Evolutionary conservation across 2,888 invertebrate genomes (phyloP), one percentile per base, ranked within the genome.

Genomic region (Caenorhabditis auriculariae): DNA sequence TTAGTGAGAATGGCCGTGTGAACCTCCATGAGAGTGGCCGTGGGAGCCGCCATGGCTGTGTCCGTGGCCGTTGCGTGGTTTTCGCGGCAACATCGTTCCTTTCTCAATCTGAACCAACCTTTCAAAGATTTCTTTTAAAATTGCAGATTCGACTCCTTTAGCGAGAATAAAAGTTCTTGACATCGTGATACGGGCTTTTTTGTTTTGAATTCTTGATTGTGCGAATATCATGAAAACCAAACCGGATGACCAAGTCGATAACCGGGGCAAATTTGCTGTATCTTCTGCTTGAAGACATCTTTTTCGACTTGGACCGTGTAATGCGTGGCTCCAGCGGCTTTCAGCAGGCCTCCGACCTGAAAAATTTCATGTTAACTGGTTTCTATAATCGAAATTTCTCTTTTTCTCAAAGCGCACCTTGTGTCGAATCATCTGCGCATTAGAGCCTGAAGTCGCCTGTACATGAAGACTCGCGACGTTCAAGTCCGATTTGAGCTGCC

Each of bases 241-340:
- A 72, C 72, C 63, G 54, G 58, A 45, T 72, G 65, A 17, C 65
- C 63, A 15, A 60, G 21, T 35, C 63, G 52, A 39, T 69, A 72
- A 17, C 57, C 45, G 0, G 72, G 69, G 44, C 67, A 72, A 9
- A 72, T 29, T 27, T 67, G 63, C 27, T 63, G 81, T 63, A 85
- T 77, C 66, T 83, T 83, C 49, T 82, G 82, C 61, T 82, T 83
- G 69, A 82, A 85, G 0, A 79, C 69, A 42, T 84, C 82, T 69
- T 84, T 84, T 65, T 85, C 85, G 6, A 85, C 82, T 72, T 85
- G 85, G 2, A 85, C 82, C 17, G 83, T 82, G 32, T 84, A 64
- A 66, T 82, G 82, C 17, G 74, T 72, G 9, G 84, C 75, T n/a
- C 84, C 84, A 24, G 66, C 66, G 21, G 62, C 60, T 24, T 72